Evolutionary conservation across 2,888 invertebrate species (phyloP).

Genomic region (Eulithis prunata): DNA sequence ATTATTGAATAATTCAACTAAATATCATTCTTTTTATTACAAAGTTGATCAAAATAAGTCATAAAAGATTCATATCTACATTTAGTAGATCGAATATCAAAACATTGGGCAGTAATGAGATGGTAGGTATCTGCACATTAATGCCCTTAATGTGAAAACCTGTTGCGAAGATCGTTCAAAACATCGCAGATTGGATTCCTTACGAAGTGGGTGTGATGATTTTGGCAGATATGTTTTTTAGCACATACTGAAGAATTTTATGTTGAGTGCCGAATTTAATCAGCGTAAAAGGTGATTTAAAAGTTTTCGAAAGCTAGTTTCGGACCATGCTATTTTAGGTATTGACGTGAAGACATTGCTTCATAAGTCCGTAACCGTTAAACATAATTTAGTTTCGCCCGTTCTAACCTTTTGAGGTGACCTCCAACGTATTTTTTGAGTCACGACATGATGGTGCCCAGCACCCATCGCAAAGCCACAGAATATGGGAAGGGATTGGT

Average conservation of each 20-base stretch:
- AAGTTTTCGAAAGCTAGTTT: background rate
- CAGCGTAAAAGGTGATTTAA: background rate
- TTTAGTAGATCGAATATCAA: constrained; percentile 1
- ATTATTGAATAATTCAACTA: background rate
- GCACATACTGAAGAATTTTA: background rate
- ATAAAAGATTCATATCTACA: background rate
- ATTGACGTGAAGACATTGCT: background rate
- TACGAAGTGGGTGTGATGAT: background rate
- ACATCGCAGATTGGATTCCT: background rate
- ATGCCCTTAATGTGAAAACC: constrained; percentile 20
- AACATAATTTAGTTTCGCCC: constrained; percentile 3
- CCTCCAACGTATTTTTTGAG: constrained; percentile 26
- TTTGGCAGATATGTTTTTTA: constrained; percentile 6
- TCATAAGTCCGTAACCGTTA: background rate
- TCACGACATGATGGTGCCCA: constrained; percentile 21
- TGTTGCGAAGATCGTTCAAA: constrained; percentile 10
- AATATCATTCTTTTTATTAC: background rate
- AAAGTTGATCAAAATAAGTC: constrained; percentile 6
- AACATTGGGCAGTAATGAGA: constrained; percentile 6
- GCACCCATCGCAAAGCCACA: constrained; percentile 21
- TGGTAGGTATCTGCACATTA: constrained; percentile 2
- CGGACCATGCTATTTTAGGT: background rate
- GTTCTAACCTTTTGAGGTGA: constrained; percentile 18
- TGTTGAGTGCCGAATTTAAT: background rate
- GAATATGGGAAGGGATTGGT: constrained; percentile 18